phyloP scores from a whole-genome alignment of 2,888 invertebrate genomes.

The Dasysyrphus albostriatus region DNA sequence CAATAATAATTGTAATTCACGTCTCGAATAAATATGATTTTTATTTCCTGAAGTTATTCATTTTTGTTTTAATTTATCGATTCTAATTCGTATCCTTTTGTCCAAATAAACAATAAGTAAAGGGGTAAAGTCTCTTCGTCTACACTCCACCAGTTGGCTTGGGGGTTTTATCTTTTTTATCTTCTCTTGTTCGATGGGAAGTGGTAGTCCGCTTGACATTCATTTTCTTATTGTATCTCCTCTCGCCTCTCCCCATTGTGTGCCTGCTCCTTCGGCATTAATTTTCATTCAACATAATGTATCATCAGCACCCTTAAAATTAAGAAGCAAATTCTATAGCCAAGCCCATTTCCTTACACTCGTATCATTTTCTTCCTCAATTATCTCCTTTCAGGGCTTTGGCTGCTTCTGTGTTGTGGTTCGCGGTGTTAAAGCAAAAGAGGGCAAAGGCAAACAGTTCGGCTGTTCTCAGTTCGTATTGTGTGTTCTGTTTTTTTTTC shows the following conservation, averaged over 20 bases:
- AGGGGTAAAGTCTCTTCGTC: conserved; percentile 6
- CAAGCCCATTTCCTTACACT: conserved; percentile 72
- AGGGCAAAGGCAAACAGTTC: conserved; percentile 24
- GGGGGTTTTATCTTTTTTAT: conserved; percentile 16
- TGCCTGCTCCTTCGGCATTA: conserved; percentile 24
- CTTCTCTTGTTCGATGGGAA: conserved; percentile 13
- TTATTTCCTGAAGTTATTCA: conserved; percentile 22
- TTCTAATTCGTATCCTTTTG: conserved; percentile 30
- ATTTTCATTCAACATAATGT: conserved; percentile 35
- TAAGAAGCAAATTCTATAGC: conserved; percentile 54
- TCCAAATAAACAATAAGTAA: conserved; percentile 37
- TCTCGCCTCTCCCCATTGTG: background rate
- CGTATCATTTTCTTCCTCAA: conserved; percentile 72
- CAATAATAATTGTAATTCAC: conserved; percentile 30
- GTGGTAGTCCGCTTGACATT: conserved; percentile 46
- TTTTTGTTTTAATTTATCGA: conserved; percentile 33
- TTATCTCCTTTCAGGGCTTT: conserved; percentile 72
- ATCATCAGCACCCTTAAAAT: conserved; percentile 55
- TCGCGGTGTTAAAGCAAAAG: conserved; percentile 23
- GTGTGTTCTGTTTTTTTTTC: conserved; percentile 3
- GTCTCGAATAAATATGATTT: conserved; percentile 27
- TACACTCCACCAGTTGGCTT: conserved; percentile 9
- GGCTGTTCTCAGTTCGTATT: conserved; percentile 22
- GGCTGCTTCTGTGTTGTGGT: conserved; percentile 42
- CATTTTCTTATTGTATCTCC: conserved; percentile 24